Conservation (phyloP, 2,113 vertebrate species). For the Gambusia affinis region DNA sequence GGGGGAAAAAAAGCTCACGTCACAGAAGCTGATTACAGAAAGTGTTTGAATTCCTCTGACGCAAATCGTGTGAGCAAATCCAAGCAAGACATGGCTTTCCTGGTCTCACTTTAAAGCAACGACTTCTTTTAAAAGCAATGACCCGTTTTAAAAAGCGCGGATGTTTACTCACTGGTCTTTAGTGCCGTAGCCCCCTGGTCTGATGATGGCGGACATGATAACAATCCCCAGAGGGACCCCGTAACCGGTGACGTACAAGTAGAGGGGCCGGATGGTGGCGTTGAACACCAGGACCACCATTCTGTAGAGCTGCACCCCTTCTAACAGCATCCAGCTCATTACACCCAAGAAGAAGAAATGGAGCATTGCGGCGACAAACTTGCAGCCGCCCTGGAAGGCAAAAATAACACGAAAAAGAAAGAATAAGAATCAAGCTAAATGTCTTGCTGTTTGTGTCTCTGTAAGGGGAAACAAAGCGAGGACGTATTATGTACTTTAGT, state of each 20-base stretch:
- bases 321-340: slow-evolving; percentile 90
- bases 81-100: neutral
- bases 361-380: slow-evolving; percentile 83
- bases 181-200: slow-evolving; percentile 77
- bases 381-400: slow-evolving; percentile 77
- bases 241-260: slow-evolving; percentile 81
- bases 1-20: neutral
- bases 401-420: neutral
- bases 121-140: neutral
- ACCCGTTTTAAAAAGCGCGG: neutral
- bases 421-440: too few species aligned
- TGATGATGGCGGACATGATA: slow-evolving; percentile 73
- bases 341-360: slow-evolving; percentile 87
- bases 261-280: slow-evolving; percentile 75
- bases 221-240: slow-evolving; percentile 81
- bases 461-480: neutral
- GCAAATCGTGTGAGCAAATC: neutral
- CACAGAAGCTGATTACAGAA: neutral
- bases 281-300: slow-evolving; percentile 90
- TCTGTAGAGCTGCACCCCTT: slow-evolving; percentile 88
- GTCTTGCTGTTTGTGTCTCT: neutral
- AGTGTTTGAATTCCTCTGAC: slow-evolving; percentile 16
- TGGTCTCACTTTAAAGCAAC: neutral
- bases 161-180: slow-evolving; percentile 73
- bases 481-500: too few species aligned